Evolutionary conservation across 2,888 invertebrate genomes (phyloP).

Genomic region (Entomobrya multifasciata): DNA sequence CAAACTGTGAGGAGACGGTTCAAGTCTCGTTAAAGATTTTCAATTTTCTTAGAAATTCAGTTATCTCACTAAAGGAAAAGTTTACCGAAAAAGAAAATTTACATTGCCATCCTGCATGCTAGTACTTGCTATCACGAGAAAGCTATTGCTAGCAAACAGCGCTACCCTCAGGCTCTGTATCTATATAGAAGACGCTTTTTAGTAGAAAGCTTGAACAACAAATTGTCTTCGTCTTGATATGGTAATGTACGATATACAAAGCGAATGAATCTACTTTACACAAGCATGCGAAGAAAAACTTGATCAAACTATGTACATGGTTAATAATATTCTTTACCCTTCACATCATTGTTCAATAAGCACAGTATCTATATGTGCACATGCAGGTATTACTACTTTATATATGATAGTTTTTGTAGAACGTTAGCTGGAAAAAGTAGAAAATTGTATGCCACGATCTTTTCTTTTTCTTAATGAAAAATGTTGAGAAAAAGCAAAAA

Average conservation of each 20-base stretch:
- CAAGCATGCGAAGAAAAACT: slow-evolving; percentile 9
- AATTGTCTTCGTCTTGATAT: slow-evolving; percentile 9
- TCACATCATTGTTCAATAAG: slow-evolving; percentile 16
- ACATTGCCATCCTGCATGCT: background rate
- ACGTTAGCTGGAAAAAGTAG: slow-evolving; percentile 27
- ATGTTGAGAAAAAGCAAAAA: slow-evolving; percentile 63
- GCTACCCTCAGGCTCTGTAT: slow-evolving; percentile 21
- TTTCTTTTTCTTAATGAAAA: slow-evolving; percentile 56
- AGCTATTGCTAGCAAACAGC: background rate
- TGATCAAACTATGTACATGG: slow-evolving; percentile 14
- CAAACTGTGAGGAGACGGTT: slow-evolving; percentile 3
- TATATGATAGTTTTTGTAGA: background rate
- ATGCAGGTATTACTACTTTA: background rate
- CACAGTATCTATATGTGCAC: background rate
- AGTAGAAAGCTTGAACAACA: slow-evolving; percentile 2
- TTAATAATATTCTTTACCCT: slow-evolving; percentile 6
- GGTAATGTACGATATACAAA: no score
- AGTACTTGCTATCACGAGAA: background rate
- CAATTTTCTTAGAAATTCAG: slow-evolving; percentile 52
- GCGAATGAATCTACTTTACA: no score
- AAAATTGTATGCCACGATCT: slow-evolving; percentile 24
- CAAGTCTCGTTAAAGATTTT: slow-evolving; percentile 51
- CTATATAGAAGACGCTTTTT: no score
- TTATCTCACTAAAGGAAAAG: slow-evolving; percentile 50
- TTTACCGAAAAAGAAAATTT: slow-evolving; percentile 48